phyloP scores from a whole-genome alignment of 2,797 vertebrate species.

The Oceanodroma leucorhoa region DNA sequence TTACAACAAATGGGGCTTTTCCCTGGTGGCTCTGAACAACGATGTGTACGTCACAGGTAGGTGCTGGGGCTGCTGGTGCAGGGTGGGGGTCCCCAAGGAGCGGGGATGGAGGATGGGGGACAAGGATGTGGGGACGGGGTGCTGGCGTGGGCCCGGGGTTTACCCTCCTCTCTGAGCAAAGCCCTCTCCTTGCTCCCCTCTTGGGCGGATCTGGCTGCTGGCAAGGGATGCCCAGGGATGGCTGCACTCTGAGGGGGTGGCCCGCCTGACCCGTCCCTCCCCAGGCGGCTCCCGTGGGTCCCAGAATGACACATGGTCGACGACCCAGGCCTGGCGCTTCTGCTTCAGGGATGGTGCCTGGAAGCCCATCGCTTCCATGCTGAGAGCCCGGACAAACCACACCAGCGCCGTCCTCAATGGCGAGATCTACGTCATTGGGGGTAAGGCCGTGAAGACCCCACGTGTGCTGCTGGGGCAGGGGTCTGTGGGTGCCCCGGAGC shows the following conservation, averaged over 20 bases:
- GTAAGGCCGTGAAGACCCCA: conserved; percentile 59
- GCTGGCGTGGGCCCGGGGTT: not conserved
- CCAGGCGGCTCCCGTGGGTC: conserved; percentile 92
- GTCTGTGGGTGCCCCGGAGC: rapidly evolving
- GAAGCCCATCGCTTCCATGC: conserved; percentile 90
- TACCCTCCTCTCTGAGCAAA: not conserved
- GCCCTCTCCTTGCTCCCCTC: not conserved
- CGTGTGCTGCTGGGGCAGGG: rapidly evolving
- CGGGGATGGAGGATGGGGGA: not conserved
- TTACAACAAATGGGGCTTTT: conserved; percentile 97
- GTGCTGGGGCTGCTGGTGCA: not conserved
- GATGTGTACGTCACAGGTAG: conserved; percentile 93
- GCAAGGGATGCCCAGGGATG: not conserved
- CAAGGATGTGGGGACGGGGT: rapidly evolving
- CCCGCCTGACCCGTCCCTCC: not conserved
- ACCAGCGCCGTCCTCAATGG: conserved; percentile 88
- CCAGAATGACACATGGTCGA: conserved; percentile 92
- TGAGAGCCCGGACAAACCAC: conserved; percentile 92
- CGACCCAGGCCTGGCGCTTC: conserved; percentile 94
- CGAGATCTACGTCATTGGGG: conserved; percentile 94
- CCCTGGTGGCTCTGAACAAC: conserved; percentile 89
- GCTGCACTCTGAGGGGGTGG: not conserved
- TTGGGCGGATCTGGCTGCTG: rapidly evolving
- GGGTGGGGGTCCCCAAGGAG: not conserved
- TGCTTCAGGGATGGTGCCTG: conserved; percentile 85